phyloP scores from a whole-genome alignment of 2,888 invertebrate genomes.

The Eurois occulta region DNA sequence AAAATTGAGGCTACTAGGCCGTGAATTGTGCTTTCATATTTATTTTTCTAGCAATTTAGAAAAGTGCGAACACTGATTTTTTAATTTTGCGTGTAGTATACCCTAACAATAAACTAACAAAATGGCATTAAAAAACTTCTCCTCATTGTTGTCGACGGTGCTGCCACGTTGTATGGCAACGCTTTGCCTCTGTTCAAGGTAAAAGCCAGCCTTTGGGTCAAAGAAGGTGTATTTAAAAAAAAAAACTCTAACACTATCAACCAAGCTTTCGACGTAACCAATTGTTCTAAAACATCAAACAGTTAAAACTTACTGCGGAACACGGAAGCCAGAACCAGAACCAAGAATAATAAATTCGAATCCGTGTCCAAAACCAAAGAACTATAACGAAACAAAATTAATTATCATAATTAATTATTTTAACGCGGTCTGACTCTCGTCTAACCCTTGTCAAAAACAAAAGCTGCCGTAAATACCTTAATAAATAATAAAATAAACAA shows the following conservation, averaged over 20 bases:
- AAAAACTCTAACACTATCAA: not conserved
- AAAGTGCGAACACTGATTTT: too few relatives aligned
- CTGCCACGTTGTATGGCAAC: too few relatives aligned
- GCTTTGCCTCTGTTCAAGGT: too few relatives aligned
- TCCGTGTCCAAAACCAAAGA: not conserved
- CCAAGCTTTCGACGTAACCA: not conserved
- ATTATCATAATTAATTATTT: conserved; percentile 31
- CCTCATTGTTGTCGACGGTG: too few relatives aligned
- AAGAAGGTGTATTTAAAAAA: too few relatives aligned
- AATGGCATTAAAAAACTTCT: too few relatives aligned
- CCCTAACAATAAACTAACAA: too few relatives aligned
- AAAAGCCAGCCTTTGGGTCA: too few relatives aligned
- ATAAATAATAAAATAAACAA: conserved; percentile 7
- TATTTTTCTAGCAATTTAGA: too few relatives aligned
- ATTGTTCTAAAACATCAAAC: not conserved
- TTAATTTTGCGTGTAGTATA: too few relatives aligned
- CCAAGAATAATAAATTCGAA: not conserved
- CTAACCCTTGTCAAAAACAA: conserved; percentile 48
- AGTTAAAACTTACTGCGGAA: not conserved
- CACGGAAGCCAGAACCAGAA: not conserved
- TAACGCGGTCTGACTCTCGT: conserved; percentile 31
- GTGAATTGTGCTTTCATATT: too few relatives aligned
- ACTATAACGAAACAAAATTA: conserved; percentile 11
- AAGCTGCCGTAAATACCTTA: conserved; percentile 5
- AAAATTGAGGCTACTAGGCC: too few relatives aligned